phyloP scores from a whole-genome alignment of 2,888 invertebrate species.

The Melolontha melolontha region DNA sequence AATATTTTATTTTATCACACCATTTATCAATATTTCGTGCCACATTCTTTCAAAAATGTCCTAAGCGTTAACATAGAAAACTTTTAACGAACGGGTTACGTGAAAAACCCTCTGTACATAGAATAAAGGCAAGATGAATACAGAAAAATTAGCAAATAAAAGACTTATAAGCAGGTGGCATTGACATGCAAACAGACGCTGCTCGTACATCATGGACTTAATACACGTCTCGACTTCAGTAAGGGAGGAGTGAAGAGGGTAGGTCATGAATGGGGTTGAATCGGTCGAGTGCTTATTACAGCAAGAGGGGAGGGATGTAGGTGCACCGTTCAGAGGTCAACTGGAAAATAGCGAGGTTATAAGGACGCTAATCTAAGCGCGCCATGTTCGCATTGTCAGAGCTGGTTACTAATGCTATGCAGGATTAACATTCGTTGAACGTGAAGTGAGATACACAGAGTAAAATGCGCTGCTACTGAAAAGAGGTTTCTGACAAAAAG shows the following conservation, averaged over 20 bases:
- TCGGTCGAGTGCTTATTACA: conserved; percentile 1
- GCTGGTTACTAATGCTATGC: conserved; percentile 33
- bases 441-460: conserved; percentile 42
- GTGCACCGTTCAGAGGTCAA: conserved; percentile 50
- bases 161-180: conserved; percentile 30
- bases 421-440: conserved; percentile 47
- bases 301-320: not conserved
- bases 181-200: conserved; percentile 55
- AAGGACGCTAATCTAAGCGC: conserved; percentile 46
- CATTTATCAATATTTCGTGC: too few species aligned
- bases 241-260: conserved; percentile 51
- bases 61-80: too few species aligned
- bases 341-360: conserved; percentile 50
- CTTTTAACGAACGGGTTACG: too few species aligned
- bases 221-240: conserved; percentile 55
- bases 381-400: conserved; percentile 45
- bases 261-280: conserved; percentile 50
- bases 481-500: conserved; percentile 1
- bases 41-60: too few species aligned
- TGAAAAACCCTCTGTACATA: too few species aligned
- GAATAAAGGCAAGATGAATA: too few species aligned
- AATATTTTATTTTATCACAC: too few species aligned
- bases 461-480: not conserved
- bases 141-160: conserved; percentile 8
- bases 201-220: conserved; percentile 53